These are phyloP conservation scores for Sebastes variabilis DNA, from an alignment of 2,797 vertebrate species.

Conservation along the genomic window DNA sequence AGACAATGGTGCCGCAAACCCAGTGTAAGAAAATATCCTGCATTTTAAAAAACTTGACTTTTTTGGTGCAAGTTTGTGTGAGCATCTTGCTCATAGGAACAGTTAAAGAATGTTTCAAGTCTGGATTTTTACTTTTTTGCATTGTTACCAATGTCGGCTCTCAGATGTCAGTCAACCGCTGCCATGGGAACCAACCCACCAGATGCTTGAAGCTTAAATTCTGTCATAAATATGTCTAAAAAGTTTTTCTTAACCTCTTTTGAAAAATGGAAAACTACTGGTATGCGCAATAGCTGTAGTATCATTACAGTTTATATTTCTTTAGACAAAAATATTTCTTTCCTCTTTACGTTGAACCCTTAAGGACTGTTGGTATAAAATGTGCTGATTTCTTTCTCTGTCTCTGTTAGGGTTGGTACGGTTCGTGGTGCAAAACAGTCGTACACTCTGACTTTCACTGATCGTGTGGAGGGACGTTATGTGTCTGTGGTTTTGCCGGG, in stretches of 20 bases:
- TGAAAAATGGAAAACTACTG: too few relatives aligned
- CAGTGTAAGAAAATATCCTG: slow-evolving; percentile 3
- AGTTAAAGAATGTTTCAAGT: neutral
- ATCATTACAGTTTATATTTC: neutral
- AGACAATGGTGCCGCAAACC: slow-evolving; percentile 27
- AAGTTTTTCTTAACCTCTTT: too few relatives aligned
- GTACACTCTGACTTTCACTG: neutral
- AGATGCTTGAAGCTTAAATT: too few relatives aligned
- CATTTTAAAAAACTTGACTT: neutral
- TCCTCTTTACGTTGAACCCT: neutral
- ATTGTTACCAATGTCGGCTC: too few relatives aligned
- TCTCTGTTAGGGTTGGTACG: slow-evolving; percentile 2
- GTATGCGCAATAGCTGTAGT: neutral
- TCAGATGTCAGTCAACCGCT: too few relatives aligned
- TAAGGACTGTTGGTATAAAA: neutral
- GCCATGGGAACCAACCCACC: too few relatives aligned
- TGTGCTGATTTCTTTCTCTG: neutral
- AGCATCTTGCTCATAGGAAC: neutral
- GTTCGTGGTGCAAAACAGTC: accelerated
- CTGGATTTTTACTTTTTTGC: too few relatives aligned
- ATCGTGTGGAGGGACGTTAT: slow-evolving; percentile 28
- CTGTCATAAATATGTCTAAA: neutral
- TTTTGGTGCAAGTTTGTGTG: neutral
- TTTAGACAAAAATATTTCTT: neutral
- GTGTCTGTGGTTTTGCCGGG: slow-evolving; percentile 29